Base-by-base conservation (phyloP, 1,140 invertebrate genomes). In the Drosophila takahashii region DNA sequence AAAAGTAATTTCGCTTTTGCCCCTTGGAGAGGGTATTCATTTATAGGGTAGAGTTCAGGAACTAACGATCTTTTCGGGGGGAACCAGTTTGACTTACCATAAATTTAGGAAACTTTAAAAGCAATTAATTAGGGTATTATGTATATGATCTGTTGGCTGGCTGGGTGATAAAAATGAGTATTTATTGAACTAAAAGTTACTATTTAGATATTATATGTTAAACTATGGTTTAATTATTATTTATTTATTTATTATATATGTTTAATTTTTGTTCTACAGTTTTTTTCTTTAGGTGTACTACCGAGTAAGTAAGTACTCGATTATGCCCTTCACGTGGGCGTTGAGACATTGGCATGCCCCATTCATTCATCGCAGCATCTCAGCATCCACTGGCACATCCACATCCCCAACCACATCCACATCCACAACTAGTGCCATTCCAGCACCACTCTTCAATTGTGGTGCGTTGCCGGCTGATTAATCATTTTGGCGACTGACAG, bases 401-500 rank as follows among this genome's bases (percentile, higher is more conserved):
- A 26, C 37, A 7, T 9, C 36, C 36, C 9, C 61, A 42, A 57
- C 41, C 13, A 37, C 18, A 69, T 37, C 54, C 57, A 27, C 54
- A 52, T 74, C 42, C 26, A 53, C 15, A 54, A 44, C 54, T 34
- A 54, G 47, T 71, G 62, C 66, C 36, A 70, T 44, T 50, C 29
- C 44, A 29, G 18, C 27, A 47, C 69, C 45, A 50, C 65, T 87
- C 79, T 85, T 85, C 84, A 77, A 87, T 87, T 89, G 83, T 61
- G 64, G 62, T 87, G 62, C 75, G 74, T 66, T 34, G 26, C 16
- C 41, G 10, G 79, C 79, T 87, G 84, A 87, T 87, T 87, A 87
- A 87, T 87, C 84, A 87, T 87, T 87, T 70, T 84, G 87, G 79
- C 84, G 79, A 87, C 84, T 87, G 84, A 87, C 84, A 87, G 84